phyloP scores from a whole-genome alignment of 2,888 invertebrate species.

The Melieria picta region DNA sequence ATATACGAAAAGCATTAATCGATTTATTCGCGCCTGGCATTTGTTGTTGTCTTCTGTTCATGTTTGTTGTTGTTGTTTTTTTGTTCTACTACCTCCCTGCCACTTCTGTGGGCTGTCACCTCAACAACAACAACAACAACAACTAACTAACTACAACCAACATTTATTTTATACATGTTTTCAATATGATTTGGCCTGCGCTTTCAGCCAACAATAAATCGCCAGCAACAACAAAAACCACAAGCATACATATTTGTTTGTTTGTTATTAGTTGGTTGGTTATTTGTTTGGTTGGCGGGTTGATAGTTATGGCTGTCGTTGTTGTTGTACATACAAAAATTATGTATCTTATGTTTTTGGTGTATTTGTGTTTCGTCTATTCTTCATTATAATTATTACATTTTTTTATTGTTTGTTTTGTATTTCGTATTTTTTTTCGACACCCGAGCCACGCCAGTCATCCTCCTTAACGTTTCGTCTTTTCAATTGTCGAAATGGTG shows the following conservation, averaged over 20 bases:
- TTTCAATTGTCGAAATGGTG: conserved; percentile 46
- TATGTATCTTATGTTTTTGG: neutral
- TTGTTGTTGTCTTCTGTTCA: neutral
- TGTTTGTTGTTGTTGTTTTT: neutral
- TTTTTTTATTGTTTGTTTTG: too few relatives aligned
- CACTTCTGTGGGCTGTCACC: neutral
- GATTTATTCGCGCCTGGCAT: conserved; percentile 55
- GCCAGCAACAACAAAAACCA: neutral
- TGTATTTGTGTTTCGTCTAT: neutral
- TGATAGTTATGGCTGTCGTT: neutral
- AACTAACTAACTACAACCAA: neutral
- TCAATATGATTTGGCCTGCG: too few relatives aligned
- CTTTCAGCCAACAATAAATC: too few relatives aligned
- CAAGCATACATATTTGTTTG: neutral
- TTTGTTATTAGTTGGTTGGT: neutral
- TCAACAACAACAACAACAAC: neutral
- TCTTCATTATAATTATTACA: too few relatives aligned
- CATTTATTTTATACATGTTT: too few relatives aligned
- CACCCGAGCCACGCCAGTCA: neutral
- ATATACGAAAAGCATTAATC: conserved; percentile 44
- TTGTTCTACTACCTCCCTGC: neutral
- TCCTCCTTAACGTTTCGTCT: neutral
- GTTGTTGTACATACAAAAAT: neutral
- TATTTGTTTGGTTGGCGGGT: neutral
- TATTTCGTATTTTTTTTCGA: too few relatives aligned